Evolutionary conservation across 92 coral and sea anemone genomes (phyloP).

Genomic region (Hydrozoanthus gracilis): DNA sequence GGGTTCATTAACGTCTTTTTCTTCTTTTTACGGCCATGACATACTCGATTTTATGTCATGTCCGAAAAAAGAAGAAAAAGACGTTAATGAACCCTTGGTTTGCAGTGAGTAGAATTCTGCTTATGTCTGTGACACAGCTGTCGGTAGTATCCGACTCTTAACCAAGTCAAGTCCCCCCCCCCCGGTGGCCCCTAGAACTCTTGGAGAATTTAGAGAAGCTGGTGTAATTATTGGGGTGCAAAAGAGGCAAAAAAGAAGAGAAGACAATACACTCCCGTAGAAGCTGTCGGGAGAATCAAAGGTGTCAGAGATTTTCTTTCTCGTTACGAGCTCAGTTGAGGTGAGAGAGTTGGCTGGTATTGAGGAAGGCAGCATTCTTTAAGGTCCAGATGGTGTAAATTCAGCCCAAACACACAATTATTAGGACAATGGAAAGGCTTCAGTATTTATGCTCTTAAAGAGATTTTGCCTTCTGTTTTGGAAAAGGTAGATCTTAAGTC

Average conservation of each 20-base stretch:
- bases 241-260: not conserved
- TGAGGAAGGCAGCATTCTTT: conserved; percentile 24
- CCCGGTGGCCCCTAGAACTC: not conserved
- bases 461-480: not conserved
- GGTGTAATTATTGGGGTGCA: conserved; percentile 17
- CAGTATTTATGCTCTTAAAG: too few species aligned
- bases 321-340: conserved; percentile 16
- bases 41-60: too few species aligned
- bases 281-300: not conserved
- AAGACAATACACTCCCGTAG: conserved; percentile 2
- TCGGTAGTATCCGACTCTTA: not conserved
- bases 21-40: too few species aligned
- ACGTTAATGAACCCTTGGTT: too few species aligned
- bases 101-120: conserved; percentile 14
- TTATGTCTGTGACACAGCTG: conserved; percentile 39
- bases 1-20: too few species aligned
- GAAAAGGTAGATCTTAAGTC: conserved; percentile 25
- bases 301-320: not conserved
- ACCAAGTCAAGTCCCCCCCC: conserved; percentile 23
- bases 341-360: conserved; percentile 21
- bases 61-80: too few species aligned
- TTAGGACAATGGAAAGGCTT: conserved; percentile 25
- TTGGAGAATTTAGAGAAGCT: conserved; percentile 36
- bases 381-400: conserved; percentile 44
- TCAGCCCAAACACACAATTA: conserved; percentile 38